Evolutionary conservation across 2,888 invertebrate genomes (phyloP), one percentile per base, ranked within the genome.

Genomic region (Boloria selene): DNA sequence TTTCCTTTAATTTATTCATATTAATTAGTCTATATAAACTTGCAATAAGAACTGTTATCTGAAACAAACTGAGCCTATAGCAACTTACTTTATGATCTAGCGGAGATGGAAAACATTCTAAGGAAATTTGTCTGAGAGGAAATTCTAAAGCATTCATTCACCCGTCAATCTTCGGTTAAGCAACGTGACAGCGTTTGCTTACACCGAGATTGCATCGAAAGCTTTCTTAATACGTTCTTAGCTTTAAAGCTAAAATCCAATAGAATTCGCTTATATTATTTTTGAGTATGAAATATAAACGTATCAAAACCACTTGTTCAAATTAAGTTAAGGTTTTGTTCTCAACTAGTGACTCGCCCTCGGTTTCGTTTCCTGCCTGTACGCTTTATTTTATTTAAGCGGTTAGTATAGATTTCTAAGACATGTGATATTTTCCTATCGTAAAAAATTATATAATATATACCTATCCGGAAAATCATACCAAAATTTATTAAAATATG

Each of bases 41-140:
- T 10, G 0, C 31, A 38, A 26, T 52, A 16, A 13, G 13, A 52
- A 2, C 14, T n/a, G 22, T 26, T 52, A 31, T 52, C 14, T 52
- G 10, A n/a, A n/a, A 45, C 16, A 16, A 45, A 59, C 13, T 4
- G 14, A 47, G n/a, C 16, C 45, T 47, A 53, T 26, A 51, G 31
- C 42, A 13, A 31, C 17, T 3, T 51, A 64, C 44, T 70, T 70
- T 61, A 65, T 56, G 68, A 68, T 52, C 63, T 58, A 16, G 45
- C 65, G 65, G 68, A 70, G 63, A 67, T 67, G 53, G 63, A 65
- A 70, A 70, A 68, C 53, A 65, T 53, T 47, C 55, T 60, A 53
- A 61, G 56, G 65, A 63, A 70, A 68, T 70, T 67, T 66, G 53
- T 55, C 63, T 68, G 31, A 42, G 50, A 53, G 65, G 60, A 70